Base-by-base conservation (phyloP, 2,797 vertebrate species). In the Borostomias antarcticus region DNA sequence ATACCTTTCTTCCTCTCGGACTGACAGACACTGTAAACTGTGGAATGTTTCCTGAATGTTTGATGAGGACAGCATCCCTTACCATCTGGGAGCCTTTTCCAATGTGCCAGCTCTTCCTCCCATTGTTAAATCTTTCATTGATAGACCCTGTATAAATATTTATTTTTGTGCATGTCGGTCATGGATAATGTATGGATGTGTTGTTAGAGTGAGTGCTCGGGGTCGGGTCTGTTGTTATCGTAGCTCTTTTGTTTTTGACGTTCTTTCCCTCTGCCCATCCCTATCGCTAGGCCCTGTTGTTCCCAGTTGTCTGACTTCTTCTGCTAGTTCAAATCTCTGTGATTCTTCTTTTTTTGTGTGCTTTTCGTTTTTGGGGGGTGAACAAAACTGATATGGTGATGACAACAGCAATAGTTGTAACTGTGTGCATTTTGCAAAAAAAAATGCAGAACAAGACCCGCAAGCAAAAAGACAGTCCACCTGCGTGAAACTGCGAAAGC, bases 141-240 rank as follows among this genome's bases (percentile, higher is more conserved):
- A 69, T 78, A 63, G 58, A 45, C 47, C 28, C 32, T 60, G 68
- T 73, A 79, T 78, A 82, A 73, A 81, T 86, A 84, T 82, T 63
- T 74, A 75, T 77, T 76, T 78, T 8, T 62, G 23, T 63, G 64
- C 64, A 66, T 62, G 67, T 28, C 43, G 43, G 51, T 70, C 19
- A 79, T 87, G 71, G 77, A 84, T 85, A 79, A 85, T 86, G 81
- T 66, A n/a, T n/a, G n/a, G n/a, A 79, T 66, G 13, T 45, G 4
- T 29, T 53, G 35, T 17, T 53, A 66, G 61, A 64, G 26, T 58
- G 56, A 43, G 58, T 68, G 81, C 75, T 72, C 56, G 23, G 59
- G 75, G 65, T 37, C 19, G 64, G 56, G 13, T 10, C 66, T 80
- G 73, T 73, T 86, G 64, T 81, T 82, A 74, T 80, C 79, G 67